Conservation (phyloP, 2,888 invertebrate genomes). For the Ligdia adustata region DNA sequence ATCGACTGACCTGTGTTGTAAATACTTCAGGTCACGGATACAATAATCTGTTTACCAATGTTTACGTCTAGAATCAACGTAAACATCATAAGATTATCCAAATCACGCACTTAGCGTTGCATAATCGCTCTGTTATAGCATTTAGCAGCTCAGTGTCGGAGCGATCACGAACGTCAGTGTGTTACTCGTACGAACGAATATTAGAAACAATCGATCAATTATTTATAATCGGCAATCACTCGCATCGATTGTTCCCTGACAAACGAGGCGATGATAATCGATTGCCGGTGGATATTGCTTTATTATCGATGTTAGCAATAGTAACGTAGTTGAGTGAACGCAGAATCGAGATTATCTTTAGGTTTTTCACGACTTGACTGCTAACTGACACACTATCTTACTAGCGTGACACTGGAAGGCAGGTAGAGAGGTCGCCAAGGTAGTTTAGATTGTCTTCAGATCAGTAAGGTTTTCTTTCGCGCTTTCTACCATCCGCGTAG, state of each 20-base stretch:
- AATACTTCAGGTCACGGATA: background rate
- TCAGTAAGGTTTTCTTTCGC: no score
- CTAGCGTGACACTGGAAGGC: no score
- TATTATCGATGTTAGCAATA: no score
- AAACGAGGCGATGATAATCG: conserved; percentile 39
- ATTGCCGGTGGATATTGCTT: conserved; percentile 18
- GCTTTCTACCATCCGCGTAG: no score
- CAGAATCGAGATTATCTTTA: no score
- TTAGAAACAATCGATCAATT: conserved; percentile 54
- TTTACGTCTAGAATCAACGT: conserved; percentile 12
- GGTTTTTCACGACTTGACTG: no score
- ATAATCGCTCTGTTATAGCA: conserved; percentile 29
- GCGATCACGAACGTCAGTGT: conserved; percentile 48
- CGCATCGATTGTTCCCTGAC: conserved; percentile 51
- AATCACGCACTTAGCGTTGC: conserved; percentile 14
- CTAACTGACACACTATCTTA: no score
- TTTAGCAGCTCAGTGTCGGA: conserved; percentile 52
- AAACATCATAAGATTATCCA: conserved; percentile 18
- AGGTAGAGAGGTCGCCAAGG: no score
- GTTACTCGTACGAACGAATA: conserved; percentile 35
- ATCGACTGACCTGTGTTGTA: no score
- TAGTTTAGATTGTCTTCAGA: no score
- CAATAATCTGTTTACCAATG: background rate
- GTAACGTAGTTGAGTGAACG: no score
- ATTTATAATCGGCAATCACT: conserved; percentile 48